phyloP scores from a whole-genome alignment of 64 coral and sea anemone species.

The Pocillopora damicornis region DNA sequence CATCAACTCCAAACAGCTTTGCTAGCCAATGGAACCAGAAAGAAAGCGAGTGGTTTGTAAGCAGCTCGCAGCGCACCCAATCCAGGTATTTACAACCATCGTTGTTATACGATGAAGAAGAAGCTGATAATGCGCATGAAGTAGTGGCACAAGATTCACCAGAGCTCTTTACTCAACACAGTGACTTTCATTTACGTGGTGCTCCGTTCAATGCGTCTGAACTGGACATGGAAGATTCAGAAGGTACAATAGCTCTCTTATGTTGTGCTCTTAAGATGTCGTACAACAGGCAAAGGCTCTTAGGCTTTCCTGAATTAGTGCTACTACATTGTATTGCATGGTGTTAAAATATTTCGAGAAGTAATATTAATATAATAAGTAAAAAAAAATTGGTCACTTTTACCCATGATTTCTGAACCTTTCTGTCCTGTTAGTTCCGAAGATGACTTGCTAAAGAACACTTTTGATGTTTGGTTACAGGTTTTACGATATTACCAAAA shows the following conservation, averaged over 20 bases:
- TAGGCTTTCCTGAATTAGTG: no score
- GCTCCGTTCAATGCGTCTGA: not conserved
- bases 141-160: slow-evolving; percentile 52
- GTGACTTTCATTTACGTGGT: not conserved
- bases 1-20: not conserved
- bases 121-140: not conserved
- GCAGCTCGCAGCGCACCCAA: not conserved
- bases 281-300: no score
- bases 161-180: slow-evolving; percentile 38
- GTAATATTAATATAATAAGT: no score
- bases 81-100: slow-evolving; percentile 2
- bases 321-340: no score
- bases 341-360: no score
- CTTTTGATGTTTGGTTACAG: no score
- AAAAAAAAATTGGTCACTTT: no score
- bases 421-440: no score
- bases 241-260: not conserved
- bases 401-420: no score
- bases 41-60: not conserved
- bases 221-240: not conserved
- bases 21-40: not conserved
- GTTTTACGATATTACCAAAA: no score
- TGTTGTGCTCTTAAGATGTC: not conserved
- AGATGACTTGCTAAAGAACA: no score
- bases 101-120: not conserved